Evolutionary conservation across 2,113 vertebrate genomes (phyloP), one percentile per base, ranked within the genome.

Genomic region (Passerina amoena): DNA sequence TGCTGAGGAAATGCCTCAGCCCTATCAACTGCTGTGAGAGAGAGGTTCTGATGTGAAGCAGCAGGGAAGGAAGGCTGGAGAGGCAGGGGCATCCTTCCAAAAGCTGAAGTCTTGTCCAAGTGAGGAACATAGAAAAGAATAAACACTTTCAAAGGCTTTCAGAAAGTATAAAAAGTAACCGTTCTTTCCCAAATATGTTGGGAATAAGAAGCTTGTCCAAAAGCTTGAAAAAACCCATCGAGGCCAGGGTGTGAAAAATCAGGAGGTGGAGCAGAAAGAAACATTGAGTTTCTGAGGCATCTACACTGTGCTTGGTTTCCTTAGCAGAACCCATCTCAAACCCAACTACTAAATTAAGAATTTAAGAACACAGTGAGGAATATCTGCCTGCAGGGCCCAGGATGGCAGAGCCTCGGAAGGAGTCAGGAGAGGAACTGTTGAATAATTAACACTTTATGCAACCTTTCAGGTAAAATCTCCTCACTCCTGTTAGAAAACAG

Each of bases 51-150:
- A 73, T 88, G 82, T 38, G 86, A 65, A 92, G 37, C 79, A 70
- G 68, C 47, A 54, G 88, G 84, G 76, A 79, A 50, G 88, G 77
- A 65, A n/a, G 75, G 45, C 88, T 90, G 59, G 17, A 64, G 56
- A 81, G 57, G 38, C 72, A 78, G 80, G 35, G 88, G 88, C 92
- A 86, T 65, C 56, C 19, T 92, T 95, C 92, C 92, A 97, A 95
- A 83, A 92, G 68, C 82, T 96, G 90, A 93, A 93, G 82, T 96
- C 86, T 92, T 75, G 76, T 83, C 64, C 76, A 93, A 94, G 79
- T 35, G 88, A 90, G 72, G 72, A 92, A 88, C 88, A 90, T 25
- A 40, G 91, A 73, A 77, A 88, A 83, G 86, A 95, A 64, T 90
- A 95, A 92, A 93, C 86, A 78, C 64, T 90, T 54, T n/a, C 50